A percentile compares a stretch with the other conserved stretches of the same genome.
Evolutionary conservation across 1,140 invertebrate genomes (phyloP).

Genomic region (Rhyzopertha dominica): DNA sequence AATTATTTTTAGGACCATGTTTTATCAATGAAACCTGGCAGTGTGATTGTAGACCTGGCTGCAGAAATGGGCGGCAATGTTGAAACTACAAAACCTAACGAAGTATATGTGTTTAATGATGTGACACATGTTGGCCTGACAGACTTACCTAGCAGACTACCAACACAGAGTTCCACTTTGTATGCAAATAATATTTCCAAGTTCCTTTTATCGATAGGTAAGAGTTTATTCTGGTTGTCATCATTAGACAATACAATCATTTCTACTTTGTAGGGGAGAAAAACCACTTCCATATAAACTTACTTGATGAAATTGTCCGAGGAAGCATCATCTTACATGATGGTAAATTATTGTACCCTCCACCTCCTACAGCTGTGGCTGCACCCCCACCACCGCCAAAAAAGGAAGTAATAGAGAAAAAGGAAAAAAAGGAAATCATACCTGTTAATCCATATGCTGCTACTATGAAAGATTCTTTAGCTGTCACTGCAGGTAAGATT

Average conservation of each 20-base stretch:
- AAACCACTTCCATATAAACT: conserved; percentile 73
- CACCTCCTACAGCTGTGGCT: conserved; percentile 57
- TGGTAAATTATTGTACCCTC: conserved; percentile 76
- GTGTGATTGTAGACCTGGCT: conserved; percentile 84
- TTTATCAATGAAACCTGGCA: conserved; percentile 81
- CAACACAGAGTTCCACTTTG: conserved; percentile 79
- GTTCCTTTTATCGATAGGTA: conserved; percentile 74
- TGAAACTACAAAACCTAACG: conserved; percentile 75
- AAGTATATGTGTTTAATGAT: conserved; percentile 69
- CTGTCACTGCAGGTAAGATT: conserved; percentile 62
- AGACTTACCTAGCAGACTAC: conserved; percentile 77
- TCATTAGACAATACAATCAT: conserved; percentile 6
- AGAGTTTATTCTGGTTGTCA: conserved; percentile 6
- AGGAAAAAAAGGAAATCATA: conserved; percentile 36
- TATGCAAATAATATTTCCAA: conserved; percentile 91
- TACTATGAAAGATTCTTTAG: conserved; percentile 60
- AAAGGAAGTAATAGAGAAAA: conserved; percentile 44
- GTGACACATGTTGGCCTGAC: conserved; percentile 83
- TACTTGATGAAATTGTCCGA: conserved; percentile 81
- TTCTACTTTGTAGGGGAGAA: conserved; percentile 52
- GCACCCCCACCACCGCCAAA: conserved; percentile 47
- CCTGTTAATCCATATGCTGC: conserved; percentile 51
- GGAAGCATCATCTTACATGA: conserved; percentile 73
- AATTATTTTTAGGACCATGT: conserved; percentile 64
- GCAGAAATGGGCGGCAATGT: conserved; percentile 87